These are phyloP conservation scores for Mythimna vitellina DNA, from an alignment of 2,888 invertebrate genomes.

Conservation along the genomic window DNA sequence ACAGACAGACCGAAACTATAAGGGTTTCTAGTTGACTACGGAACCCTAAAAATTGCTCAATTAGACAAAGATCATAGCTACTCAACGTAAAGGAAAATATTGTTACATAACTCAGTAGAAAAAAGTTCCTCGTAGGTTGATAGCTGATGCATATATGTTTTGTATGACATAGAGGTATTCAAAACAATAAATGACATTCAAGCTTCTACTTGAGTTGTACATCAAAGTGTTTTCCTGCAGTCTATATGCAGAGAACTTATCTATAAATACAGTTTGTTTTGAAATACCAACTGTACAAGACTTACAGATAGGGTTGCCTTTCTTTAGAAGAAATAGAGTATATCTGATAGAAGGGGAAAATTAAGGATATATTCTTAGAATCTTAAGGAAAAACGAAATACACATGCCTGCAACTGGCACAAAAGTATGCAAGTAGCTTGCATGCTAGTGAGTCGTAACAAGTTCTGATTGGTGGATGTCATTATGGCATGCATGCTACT, in stretches of 20 bases:
- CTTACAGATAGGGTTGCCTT: neutral
- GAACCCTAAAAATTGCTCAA: too few relatives aligned
- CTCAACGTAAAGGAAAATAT: constrained; percentile 3
- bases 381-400: too few relatives aligned
- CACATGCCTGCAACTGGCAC: too few relatives aligned
- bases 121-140: neutral
- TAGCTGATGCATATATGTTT: constrained; percentile 8
- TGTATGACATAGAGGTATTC: constrained; percentile 23
- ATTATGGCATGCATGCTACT: too few relatives aligned
- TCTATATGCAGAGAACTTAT: neutral
- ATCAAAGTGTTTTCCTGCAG: constrained; percentile 18
- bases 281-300: constrained; percentile 16
- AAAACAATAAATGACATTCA: constrained; percentile 28
- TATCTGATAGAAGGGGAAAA: too few relatives aligned
- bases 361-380: too few relatives aligned
- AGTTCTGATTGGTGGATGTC: too few relatives aligned
- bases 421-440: too few relatives aligned
- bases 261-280: constrained; percentile 8
- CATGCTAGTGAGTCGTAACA: too few relatives aligned
- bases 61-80: constrained; percentile 2
- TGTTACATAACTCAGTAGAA: constrained; percentile 1
- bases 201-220: constrained; percentile 12
- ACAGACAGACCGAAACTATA: too few relatives aligned
- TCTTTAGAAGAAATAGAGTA: too few relatives aligned
- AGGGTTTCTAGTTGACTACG: too few relatives aligned